Base-by-base conservation (phyloP, 2,888 invertebrate genomes). In the Thecophora atra region DNA sequence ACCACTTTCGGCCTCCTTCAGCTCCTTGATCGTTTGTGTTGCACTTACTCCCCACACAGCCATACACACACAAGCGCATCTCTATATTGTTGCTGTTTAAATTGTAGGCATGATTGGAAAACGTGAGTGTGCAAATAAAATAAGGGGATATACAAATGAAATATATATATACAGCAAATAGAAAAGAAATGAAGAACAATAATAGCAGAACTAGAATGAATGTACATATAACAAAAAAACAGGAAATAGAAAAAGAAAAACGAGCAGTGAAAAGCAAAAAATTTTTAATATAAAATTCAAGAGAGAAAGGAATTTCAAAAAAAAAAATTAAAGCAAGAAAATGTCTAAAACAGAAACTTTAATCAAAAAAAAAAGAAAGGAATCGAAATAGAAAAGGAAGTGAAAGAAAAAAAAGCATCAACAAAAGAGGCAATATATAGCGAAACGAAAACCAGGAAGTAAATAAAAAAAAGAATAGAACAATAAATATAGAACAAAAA, bases 41-140 rank as follows among this genome's bases (percentile, higher is more conserved):
- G 52, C 51, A 21, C 67, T n/a, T 26, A 24, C 19, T 28, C 52
- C 58, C 24, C 19, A 56, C 42, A 17, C 58, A 60, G 17, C 4
- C 13, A 44, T 26, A 69, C 11, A 30, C n/a, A 60, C 26, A 56
- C 37, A 24, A 8, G 7, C 68, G 42, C 58, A 54, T 8, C 15
- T n/a, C 4, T 7, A 30, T 13, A n/a, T 13, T 11, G 6, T 69
- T 69, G 69, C 58, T n/a, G n/a, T n/a, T n/a, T n/a, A n/a, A 69
- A 60, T 58, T 8, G 69, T 69, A 60, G 24, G 44, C 42, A 28
- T 28, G 69, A 69, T 58, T 63, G 21, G 56, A 67, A 58, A 56
- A 42, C 37, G 56, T 4, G 30, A 28, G 42, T 42, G n/a, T n/a
- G 24, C 17, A 62, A 5, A 1, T 19, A 60, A 19, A 17, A 26